Evolutionary conservation across 2,888 invertebrate species (phyloP).

Genomic region (Oasisia sp.): DNA sequence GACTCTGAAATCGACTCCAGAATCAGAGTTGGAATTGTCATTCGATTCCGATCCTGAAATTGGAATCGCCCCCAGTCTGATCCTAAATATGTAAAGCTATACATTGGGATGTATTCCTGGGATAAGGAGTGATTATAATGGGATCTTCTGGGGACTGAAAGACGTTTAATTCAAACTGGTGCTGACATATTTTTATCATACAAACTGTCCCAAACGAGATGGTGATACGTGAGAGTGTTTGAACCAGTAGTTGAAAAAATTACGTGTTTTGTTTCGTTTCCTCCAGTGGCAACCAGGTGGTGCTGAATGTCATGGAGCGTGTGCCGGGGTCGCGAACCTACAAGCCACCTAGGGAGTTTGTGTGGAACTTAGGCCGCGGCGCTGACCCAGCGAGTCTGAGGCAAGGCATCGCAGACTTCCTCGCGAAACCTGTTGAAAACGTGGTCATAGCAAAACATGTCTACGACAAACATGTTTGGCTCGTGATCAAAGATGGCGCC

Average conservation of each 20-base stretch:
- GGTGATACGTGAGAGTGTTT: too few relatives aligned
- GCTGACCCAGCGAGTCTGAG: conserved; percentile 47
- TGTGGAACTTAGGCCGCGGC: conserved; percentile 56
- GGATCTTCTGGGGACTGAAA: too few relatives aligned
- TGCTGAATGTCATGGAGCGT: conserved; percentile 50
- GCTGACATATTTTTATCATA: too few relatives aligned
- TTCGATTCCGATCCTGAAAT: too few relatives aligned
- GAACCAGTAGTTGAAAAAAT: neutral
- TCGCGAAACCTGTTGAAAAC: conserved; percentile 47
- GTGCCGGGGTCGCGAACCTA: conserved; percentile 50
- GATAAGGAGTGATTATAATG: too few relatives aligned
- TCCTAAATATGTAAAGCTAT: too few relatives aligned
- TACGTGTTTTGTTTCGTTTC: neutral
- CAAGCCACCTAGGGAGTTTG: conserved; percentile 47
- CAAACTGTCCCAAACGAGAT: too few relatives aligned
- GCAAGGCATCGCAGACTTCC: conserved; percentile 45
- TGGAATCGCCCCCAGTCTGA: too few relatives aligned
- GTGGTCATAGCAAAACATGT: conserved; percentile 58
- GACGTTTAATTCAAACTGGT: too few relatives aligned
- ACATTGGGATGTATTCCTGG: too few relatives aligned
- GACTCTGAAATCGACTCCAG: too few relatives aligned
- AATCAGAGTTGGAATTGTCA: too few relatives aligned
- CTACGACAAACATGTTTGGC: conserved; percentile 54
- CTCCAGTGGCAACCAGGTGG: conserved; percentile 52
- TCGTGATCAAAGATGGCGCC: conserved; percentile 47